Conservation (phyloP, 64 coral and sea anemone genomes). For the Stichodactyla helianthus region DNA sequence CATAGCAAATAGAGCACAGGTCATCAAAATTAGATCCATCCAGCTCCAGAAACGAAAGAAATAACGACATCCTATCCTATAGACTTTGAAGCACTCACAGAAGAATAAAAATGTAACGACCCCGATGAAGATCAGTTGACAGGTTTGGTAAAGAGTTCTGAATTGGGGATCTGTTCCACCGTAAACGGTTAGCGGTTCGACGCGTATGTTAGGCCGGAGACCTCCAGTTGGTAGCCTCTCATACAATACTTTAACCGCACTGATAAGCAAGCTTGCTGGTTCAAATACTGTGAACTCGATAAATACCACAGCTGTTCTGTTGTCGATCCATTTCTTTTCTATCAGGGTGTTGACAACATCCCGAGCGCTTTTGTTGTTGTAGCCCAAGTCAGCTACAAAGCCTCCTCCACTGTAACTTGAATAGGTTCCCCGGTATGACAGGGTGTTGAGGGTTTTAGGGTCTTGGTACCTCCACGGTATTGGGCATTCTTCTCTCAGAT, state of each 20-base stretch:
- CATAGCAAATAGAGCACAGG: conserved; percentile 36
- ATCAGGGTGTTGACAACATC: conserved; percentile 22
- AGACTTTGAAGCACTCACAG: conserved; percentile 34
- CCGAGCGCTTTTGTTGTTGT: conserved; percentile 46
- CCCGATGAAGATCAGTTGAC: conserved; percentile 64
- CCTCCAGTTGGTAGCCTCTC: conserved; percentile 60
- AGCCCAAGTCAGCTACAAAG: conserved; percentile 72
- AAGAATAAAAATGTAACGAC: conserved; percentile 43
- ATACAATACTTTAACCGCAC: conserved; percentile 55
- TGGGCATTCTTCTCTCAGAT: conserved; percentile 43
- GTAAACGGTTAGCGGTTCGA: conserved; percentile 64
- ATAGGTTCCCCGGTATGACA: conserved; percentile 41
- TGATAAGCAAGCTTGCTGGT: conserved; percentile 48
- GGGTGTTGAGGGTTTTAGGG: conserved; percentile 2
- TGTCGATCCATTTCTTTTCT: conserved; percentile 60
- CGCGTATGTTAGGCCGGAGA: neutral
- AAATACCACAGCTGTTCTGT: conserved; percentile 47
- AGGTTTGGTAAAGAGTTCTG: conserved; percentile 44
- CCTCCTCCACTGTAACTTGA: conserved; percentile 63
- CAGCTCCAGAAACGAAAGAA: conserved; percentile 60
- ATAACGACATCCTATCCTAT: conserved; percentile 35
- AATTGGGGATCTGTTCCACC: conserved; percentile 35
- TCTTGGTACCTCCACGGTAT: conserved; percentile 63
- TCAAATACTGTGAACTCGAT: conserved; percentile 69
- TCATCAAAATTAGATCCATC: conserved; percentile 57